A percentile compares a stretch with the other conserved stretches of the same genome.
These are phyloP conservation scores for Zoanthus gigantus DNA, from an alignment of 92 coral and sea anemone genomes.

Conservation along the genomic window DNA sequence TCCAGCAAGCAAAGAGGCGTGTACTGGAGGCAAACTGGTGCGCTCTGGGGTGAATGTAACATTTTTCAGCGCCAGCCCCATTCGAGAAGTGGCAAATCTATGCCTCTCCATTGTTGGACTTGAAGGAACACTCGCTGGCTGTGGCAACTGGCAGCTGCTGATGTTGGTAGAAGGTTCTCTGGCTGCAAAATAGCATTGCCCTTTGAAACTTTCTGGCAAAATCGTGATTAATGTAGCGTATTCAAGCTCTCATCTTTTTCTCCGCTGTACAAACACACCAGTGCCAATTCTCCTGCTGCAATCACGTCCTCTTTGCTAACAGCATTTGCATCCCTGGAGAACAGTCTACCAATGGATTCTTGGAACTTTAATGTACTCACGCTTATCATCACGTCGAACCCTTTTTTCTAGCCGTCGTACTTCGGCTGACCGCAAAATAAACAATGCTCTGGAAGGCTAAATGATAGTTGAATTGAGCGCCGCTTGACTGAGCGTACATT, in stretches of 20 bases:
- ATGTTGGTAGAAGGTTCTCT: constrained; percentile 33
- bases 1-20: constrained; percentile 21
- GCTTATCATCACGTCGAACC: constrained; percentile 14
- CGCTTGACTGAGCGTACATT: constrained; percentile 3
- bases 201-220: constrained; percentile 43
- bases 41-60: neutral
- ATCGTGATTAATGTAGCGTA: neutral
- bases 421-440: constrained; percentile 55
- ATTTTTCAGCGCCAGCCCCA: constrained; percentile 46
- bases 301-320: neutral
- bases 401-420: constrained; percentile 47
- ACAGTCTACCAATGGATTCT: constrained; percentile 22
- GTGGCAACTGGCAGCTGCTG: constrained; percentile 43
- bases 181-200: constrained; percentile 36
- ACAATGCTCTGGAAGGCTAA: constrained; percentile 37
- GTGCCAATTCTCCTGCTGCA: neutral
- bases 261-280: neutral
- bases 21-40: constrained; percentile 29
- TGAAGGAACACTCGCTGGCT: constrained; percentile 44
- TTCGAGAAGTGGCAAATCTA: neutral
- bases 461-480: constrained; percentile 25
- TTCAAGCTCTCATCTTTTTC: neutral
- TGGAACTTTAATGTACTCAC: constrained; percentile 48
- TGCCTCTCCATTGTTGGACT: constrained; percentile 45
- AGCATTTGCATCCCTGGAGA: neutral